These are phyloP conservation scores for Protonemura montana DNA, from an alignment of 2,888 invertebrate species.

Conservation along the genomic window DNA sequence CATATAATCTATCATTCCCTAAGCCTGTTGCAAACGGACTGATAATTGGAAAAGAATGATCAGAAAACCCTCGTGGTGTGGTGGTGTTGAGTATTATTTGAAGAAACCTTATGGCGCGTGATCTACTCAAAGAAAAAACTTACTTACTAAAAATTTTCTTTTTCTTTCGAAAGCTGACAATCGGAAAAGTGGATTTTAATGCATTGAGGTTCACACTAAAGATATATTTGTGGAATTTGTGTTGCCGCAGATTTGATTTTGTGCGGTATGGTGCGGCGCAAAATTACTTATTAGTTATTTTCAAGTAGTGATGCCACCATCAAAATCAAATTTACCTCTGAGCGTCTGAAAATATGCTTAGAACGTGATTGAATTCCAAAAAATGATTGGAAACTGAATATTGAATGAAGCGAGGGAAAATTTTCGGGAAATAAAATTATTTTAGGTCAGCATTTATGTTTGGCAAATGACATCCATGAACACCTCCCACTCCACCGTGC, in stretches of 20 bases:
- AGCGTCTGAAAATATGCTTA: not conserved
- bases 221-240: not conserved
- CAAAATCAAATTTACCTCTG: not conserved
- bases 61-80: not conserved
- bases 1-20: not conserved
- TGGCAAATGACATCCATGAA: not conserved
- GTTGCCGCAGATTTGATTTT: not conserved
- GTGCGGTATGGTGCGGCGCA: not conserved
- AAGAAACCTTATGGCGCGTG: not conserved
- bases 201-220: not conserved
- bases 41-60: not conserved
- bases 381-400: conserved; percentile 12
- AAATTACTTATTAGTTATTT: conserved; percentile 3
- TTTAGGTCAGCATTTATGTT: not conserved
- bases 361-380: not conserved
- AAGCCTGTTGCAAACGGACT: not conserved
- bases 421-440: not conserved
- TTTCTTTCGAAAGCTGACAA: not conserved
- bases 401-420: not conserved
- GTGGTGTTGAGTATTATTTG: not conserved
- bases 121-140: not conserved
- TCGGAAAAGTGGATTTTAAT: not conserved
- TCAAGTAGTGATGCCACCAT: not conserved
- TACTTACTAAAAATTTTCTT: not conserved
- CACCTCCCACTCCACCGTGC: not conserved